Percentiles rank a stretch among this genome's conserved stretches.
phyloP scores from a whole-genome alignment of 2,888 invertebrate genomes.

The Auanema sp. region DNA sequence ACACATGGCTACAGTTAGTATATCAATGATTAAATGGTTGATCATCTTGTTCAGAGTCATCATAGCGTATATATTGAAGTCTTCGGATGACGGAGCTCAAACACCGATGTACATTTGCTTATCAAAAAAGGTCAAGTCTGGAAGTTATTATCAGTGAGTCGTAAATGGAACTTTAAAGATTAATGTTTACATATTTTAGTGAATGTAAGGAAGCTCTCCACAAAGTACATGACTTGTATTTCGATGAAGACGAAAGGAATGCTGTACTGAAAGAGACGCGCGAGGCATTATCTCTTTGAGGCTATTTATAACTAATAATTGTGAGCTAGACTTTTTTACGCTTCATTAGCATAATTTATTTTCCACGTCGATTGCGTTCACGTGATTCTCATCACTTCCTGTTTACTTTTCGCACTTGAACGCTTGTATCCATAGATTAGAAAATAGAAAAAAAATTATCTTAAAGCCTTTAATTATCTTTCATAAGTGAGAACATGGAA shows the following conservation, averaged over 20 bases:
- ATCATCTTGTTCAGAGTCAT: constrained; percentile 2
- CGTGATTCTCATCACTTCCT: no score
- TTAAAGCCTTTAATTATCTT: no score
- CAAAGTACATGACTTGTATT: neutral
- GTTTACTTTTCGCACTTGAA: no score
- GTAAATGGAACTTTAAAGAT: neutral
- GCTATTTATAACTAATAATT: no score
- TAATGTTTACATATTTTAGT: neutral
- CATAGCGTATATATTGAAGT: constrained; percentile 12
- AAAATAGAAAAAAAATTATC: no score
- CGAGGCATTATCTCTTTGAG: neutral
- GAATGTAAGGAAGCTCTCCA: neutral
- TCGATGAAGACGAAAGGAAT: neutral
- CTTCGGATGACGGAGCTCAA: constrained; percentile 16
- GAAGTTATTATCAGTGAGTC: constrained; percentile 16
- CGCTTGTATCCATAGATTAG: no score
- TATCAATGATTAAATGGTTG: neutral
- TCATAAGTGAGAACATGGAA: constrained; percentile 2
- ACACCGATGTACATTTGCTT: constrained; percentile 16
- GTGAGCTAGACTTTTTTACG: no score
- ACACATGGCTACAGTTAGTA: constrained; percentile 16
- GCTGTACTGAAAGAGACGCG: neutral
- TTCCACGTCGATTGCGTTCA: no score
- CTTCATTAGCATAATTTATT: no score
- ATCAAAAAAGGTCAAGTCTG: constrained; percentile 4